phyloP scores from a whole-genome alignment of 1,140 invertebrate species.

The Musca vetustissima region DNA sequence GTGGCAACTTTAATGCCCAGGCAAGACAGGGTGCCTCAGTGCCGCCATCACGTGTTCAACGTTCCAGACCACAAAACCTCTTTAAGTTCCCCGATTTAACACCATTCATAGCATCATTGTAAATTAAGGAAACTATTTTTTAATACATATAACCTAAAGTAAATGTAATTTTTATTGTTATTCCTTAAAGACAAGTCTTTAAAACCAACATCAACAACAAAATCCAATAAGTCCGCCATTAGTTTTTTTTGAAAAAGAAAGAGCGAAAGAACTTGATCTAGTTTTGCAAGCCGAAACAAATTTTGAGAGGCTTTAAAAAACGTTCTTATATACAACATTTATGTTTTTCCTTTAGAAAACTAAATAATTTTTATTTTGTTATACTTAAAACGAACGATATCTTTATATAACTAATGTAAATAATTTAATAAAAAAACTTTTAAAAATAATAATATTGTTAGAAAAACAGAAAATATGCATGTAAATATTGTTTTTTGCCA shows the following conservation, averaged over 20 bases:
- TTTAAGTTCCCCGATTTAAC: slow-evolving; percentile 66
- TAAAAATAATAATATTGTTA: slow-evolving; percentile 6
- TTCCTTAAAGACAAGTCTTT: neutral
- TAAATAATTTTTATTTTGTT: too few species aligned
- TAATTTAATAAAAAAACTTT: too few species aligned
- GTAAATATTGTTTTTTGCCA: too few species aligned
- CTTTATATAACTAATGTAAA: too few species aligned
- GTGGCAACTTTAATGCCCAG: slow-evolving; percentile 42
- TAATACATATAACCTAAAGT: neutral
- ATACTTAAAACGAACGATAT: too few species aligned
- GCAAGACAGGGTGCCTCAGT: slow-evolving; percentile 38
- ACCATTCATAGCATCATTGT: slow-evolving; percentile 60
- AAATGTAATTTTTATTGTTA: neutral
- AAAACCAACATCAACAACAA: slow-evolving; percentile 20
- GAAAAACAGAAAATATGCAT: neutral
- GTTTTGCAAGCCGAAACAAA: too few species aligned
- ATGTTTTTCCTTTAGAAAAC: too few species aligned
- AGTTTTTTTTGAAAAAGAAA: slow-evolving; percentile 15
- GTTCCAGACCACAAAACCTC: slow-evolving; percentile 55
- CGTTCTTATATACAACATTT: too few species aligned
- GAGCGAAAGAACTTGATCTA: neutral
- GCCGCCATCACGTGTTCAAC: slow-evolving; percentile 45
- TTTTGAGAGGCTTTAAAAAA: too few species aligned
- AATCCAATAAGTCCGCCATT: slow-evolving; percentile 26
- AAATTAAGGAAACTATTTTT: slow-evolving; percentile 24